Conservation (phyloP, 2,113 vertebrate genomes). For the Cervus canadensis region DNA sequence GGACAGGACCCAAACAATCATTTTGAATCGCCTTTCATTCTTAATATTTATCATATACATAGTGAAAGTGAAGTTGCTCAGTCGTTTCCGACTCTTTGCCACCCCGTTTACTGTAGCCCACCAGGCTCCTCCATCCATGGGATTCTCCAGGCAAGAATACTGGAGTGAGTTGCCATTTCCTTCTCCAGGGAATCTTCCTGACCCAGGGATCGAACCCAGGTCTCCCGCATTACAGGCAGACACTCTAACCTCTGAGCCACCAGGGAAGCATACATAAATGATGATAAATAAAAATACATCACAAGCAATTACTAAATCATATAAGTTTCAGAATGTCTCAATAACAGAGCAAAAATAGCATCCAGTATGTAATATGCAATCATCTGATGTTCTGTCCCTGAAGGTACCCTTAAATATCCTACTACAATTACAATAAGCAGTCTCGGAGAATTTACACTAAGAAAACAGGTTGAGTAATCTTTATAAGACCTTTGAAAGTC, state of each 20-base stretch:
- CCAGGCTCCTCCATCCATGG: no score
- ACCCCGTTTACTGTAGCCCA: no score
- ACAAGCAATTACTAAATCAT: background rate
- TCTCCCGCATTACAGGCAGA: no score
- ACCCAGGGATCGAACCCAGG: no score
- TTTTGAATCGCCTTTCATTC: background rate
- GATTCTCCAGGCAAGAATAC: no score
- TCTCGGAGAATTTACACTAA: background rate
- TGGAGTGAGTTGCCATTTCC: no score
- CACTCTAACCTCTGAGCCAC: no score
- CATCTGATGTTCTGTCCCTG: background rate
- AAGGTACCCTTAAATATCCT: background rate
- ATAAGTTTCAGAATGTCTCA: background rate
- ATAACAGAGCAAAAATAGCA: background rate
- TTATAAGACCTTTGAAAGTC: background rate
- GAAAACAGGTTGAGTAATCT: rapidly evolving
- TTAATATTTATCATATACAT: background rate
- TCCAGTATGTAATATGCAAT: background rate
- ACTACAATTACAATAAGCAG: background rate
- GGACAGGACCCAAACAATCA: background rate
- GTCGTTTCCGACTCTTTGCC: no score
- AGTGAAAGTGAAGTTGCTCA: no score
- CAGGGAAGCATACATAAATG: background rate
- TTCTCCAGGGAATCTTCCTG: no score
- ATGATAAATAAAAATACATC: background rate